Base-by-base conservation (phyloP, 2,113 vertebrate species). In the Saiga tatarica region DNA sequence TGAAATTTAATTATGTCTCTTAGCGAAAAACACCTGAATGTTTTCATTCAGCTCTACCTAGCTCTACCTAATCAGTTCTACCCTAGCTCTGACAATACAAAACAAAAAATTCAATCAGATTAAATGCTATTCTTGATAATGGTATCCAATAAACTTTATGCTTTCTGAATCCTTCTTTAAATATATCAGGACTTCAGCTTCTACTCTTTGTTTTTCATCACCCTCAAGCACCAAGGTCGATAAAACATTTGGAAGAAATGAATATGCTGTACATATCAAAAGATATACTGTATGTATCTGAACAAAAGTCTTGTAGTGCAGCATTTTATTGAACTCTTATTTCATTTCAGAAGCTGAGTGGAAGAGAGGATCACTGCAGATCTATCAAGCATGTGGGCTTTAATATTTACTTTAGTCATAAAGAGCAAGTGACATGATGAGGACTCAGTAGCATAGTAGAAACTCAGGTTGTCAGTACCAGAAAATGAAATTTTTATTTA, bases 401-500 rank as follows among this genome's bases (percentile, higher is more conserved):
- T 98, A 97, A 97, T 98, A 97, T 97, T 98, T 97, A 97, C 94
- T 94, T 96, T 97, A 92, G 96, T 96, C 96, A 97, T 98, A 97
- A 98, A 98, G 91, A 97, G 93, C 96, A 86, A 94, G 93, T 87
- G 97, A 96, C 87, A 96, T 93, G 97, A 94, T 94, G 94, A 97
- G 96, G 87, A 87, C 88, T 97, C 90, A 85, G 95, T 84, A 97
- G 91, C 83, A 64, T 16, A 53, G 81, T 79, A 90, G 94, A 98
- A 97, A 97, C 94, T 98, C 96, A 94, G 82, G 74, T 78, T 98
- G 98, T 98, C 98, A 98, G 97, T 87, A 92, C 83, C 81, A 97
- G 98, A 98, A 98, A 98, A 98, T 98, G 98, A 98, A 98, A 97
- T 96, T 98, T 98, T 98, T 98, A 98, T 98, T 98, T 98, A 98